A percentile compares a stretch with the other conserved stretches of the same genome.
These are phyloP conservation scores for Narcine bancroftii DNA, from an alignment of 2,113 vertebrate genomes.

Conservation along the genomic window DNA sequence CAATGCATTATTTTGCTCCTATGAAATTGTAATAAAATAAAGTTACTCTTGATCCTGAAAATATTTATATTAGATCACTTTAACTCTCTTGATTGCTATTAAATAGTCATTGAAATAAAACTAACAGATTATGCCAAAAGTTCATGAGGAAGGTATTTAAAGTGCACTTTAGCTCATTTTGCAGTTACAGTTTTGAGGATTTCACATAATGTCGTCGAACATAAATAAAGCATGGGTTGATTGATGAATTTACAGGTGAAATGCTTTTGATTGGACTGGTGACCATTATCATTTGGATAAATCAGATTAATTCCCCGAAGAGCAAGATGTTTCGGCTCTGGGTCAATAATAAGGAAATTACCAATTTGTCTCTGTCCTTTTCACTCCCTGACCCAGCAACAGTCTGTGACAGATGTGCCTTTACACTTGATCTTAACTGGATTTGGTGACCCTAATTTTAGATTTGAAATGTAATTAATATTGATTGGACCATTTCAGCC, in stretches of 20 bases:
- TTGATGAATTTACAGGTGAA: conserved; percentile 16
- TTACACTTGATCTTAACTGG: not conserved
- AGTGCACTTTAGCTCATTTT: not conserved
- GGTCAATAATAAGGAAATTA: conserved; percentile 26
- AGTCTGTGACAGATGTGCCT: not conserved
- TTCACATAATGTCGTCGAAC: not conserved
- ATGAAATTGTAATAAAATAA: not conserved
- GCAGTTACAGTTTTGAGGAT: not conserved
- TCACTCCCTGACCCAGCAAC: conserved; percentile 12
- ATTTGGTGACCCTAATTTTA: conserved; percentile 32
- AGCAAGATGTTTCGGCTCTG: not conserved
- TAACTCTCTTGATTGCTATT: not conserved
- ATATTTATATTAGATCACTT: too few species aligned
- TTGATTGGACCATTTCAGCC: not conserved
- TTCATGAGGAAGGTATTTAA: too few species aligned
- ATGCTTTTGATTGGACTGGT: not conserved
- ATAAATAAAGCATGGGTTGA: conserved; percentile 1
- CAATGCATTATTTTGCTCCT: not conserved
- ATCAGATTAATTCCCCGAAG: conserved; percentile 5
- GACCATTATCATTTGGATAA: not conserved
- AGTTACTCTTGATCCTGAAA: too few species aligned
- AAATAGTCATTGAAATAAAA: not conserved
- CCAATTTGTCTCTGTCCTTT: not conserved
- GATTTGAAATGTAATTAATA: not conserved
- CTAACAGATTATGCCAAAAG: not conserved